phyloP scores from a whole-genome alignment of 2,888 invertebrate genomes.

The Clanis bilineata region DNA sequence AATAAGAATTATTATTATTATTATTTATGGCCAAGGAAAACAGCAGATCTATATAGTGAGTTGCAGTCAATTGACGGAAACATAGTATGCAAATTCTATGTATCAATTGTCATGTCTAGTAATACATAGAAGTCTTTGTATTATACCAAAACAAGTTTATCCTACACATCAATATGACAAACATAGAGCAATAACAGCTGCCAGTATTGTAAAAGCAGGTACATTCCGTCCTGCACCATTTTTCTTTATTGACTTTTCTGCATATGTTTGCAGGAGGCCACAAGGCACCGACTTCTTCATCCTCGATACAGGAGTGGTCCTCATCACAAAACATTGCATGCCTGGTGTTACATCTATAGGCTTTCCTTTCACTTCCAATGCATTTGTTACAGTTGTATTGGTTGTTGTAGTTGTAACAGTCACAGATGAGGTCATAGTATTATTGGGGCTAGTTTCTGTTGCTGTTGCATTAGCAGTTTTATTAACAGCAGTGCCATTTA shows the following conservation, averaged over 20 bases:
- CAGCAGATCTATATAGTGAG: too few species aligned
- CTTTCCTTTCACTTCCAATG: conserved; percentile 70
- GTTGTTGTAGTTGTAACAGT: conserved; percentile 55
- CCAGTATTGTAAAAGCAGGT: conserved; percentile 52
- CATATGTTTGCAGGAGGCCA: conserved; percentile 64
- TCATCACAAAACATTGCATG: conserved; percentile 67
- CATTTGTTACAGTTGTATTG: conserved; percentile 62
- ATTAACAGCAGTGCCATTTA: conserved; percentile 32
- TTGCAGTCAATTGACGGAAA: too few species aligned
- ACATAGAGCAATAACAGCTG: conserved; percentile 43
- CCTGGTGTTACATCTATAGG: conserved; percentile 65
- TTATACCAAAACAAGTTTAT: background rate
- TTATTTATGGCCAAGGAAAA: too few species aligned
- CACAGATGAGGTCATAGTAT: conserved; percentile 47
- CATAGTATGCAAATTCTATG: too few species aligned
- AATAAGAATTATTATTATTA: too few species aligned
- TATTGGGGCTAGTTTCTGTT: conserved; percentile 29
- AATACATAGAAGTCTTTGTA: too few species aligned
- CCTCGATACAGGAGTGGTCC: conserved; percentile 44
- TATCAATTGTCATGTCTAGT: too few species aligned
- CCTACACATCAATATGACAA: conserved; percentile 30
- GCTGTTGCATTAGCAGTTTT: conserved; percentile 33
- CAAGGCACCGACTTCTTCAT: conserved; percentile 64
- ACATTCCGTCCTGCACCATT: conserved; percentile 55
- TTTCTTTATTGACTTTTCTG: conserved; percentile 57